phyloP scores from a whole-genome alignment of 2,888 invertebrate genomes.

The Antitype chi region DNA sequence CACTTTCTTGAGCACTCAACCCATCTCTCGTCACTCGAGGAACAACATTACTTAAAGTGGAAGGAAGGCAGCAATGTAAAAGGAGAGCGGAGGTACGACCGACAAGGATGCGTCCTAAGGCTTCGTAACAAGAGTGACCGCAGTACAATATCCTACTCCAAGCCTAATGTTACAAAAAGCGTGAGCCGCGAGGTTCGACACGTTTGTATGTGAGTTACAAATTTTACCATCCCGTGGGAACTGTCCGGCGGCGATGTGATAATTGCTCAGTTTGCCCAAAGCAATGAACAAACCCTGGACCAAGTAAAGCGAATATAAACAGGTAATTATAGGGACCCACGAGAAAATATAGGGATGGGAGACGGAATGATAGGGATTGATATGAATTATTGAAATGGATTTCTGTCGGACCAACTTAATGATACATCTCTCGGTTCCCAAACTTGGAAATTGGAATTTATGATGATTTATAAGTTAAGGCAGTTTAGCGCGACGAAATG shows the following conservation, averaged over 20 bases:
- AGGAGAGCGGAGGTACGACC: conserved; percentile 53
- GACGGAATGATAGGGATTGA: conserved; percentile 70
- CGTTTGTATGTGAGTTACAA: conserved; percentile 80
- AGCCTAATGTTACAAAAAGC: conserved; percentile 83
- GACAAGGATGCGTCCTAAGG: conserved; percentile 79
- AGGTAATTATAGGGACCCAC: conserved; percentile 82
- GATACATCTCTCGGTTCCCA: conserved; percentile 73
- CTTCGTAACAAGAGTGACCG: conserved; percentile 83
- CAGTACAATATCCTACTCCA: conserved; percentile 73
- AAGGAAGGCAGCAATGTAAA: conserved; percentile 74
- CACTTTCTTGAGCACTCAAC: conserved; percentile 71
- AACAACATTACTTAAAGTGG: conserved; percentile 45
- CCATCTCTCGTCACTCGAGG: conserved; percentile 70
- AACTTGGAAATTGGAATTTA: conserved; percentile 69
- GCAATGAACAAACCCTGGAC: conserved; percentile 81
- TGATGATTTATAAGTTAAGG: conserved; percentile 70
- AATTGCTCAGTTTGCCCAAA: conserved; percentile 88
- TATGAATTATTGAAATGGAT: conserved; percentile 82
- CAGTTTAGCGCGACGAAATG: conserved; percentile 61
- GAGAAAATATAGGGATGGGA: conserved; percentile 76
- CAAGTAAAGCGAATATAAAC: conserved; percentile 77
- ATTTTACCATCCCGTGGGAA: conserved; percentile 88
- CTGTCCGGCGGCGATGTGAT: conserved; percentile 84
- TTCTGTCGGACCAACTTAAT: conserved; percentile 76
- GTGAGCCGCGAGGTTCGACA: conserved; percentile 68